Conservation (phyloP, 2,888 invertebrate species). For the Mythimna albipuncta region DNA sequence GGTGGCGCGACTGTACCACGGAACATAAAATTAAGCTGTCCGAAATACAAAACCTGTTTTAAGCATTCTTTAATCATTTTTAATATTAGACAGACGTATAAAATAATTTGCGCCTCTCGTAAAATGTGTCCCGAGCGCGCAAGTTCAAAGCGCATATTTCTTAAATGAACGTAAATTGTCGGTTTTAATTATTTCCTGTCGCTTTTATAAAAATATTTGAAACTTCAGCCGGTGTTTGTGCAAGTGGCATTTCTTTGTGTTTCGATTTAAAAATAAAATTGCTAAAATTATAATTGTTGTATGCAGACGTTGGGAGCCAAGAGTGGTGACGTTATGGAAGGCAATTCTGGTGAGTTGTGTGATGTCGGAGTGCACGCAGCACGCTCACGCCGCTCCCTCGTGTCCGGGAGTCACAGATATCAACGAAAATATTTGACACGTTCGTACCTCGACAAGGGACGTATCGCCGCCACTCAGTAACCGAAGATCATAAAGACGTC, state of each 20-base stretch:
- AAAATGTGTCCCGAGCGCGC: conserved; percentile 57
- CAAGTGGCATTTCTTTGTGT: conserved; percentile 65
- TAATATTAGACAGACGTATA: conserved; percentile 55
- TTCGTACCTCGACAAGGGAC: conserved; percentile 7
- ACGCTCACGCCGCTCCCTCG: conserved; percentile 18
- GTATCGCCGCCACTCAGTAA: conserved; percentile 1
- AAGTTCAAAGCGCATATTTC: conserved; percentile 66
- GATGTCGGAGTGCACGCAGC: conserved; percentile 17
- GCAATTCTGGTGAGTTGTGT: conserved; percentile 33
- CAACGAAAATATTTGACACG: conserved; percentile 34
- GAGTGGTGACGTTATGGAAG: conserved; percentile 42
- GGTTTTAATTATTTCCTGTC: conserved; percentile 69
- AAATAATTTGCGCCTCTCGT: conserved; percentile 62
- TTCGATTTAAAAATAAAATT: conserved; percentile 63
- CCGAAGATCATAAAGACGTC: conserved; percentile 17
- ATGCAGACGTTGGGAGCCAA: conserved; percentile 58
- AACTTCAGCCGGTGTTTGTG: conserved; percentile 52
- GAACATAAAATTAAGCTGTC: conserved; percentile 19
- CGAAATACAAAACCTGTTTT: conserved; percentile 51
- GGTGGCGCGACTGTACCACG: conserved; percentile 10
- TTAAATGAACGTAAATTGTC: conserved; percentile 62
- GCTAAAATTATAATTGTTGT: conserved; percentile 66
- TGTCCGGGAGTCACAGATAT: conserved; percentile 17
- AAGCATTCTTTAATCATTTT: conserved; percentile 57
- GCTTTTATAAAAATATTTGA: conserved; percentile 58